Conservation (phyloP, 2,113 vertebrate genomes). For the Oncorhynchus mykiss region DNA sequence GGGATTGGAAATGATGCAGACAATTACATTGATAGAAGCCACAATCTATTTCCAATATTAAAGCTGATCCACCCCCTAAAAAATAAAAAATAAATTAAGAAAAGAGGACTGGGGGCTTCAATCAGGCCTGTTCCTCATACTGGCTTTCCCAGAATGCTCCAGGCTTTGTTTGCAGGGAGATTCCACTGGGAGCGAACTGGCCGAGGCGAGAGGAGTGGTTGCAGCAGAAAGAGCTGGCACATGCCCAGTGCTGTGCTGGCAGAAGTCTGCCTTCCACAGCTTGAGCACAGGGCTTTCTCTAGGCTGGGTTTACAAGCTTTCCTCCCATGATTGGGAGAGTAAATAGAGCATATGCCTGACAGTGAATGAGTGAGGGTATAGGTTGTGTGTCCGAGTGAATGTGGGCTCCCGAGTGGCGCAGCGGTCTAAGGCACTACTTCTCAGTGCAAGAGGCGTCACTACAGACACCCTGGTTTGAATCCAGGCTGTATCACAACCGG, state of each 20-base stretch:
- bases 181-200: conserved; percentile 56
- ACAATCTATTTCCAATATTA: too few relatives aligned
- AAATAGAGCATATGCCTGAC: conserved; percentile 23
- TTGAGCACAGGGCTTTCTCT: conserved; percentile 50
- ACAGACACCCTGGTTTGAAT: too few relatives aligned
- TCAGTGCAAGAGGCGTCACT: too few relatives aligned
- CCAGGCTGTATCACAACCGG: too few relatives aligned
- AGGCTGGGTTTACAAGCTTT: conserved; percentile 55
- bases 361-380: conserved; percentile 18
- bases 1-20: too few relatives aligned
- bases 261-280: conserved; percentile 62
- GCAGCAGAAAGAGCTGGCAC: conserved; percentile 60
- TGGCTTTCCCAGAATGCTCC: conserved; percentile 68
- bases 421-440: too few relatives aligned
- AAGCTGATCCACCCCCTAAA: too few relatives aligned
- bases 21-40: too few relatives aligned
- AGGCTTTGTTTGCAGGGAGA: conserved; percentile 59
- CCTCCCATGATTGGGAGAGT: conserved; percentile 39
- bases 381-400: neutral
- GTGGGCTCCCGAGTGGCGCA: neutral
- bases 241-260: conserved; percentile 53
- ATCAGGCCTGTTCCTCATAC: conserved; percentile 45
- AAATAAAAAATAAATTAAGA: too few relatives aligned
- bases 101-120: conserved; percentile 1
- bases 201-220: conserved; percentile 31